phyloP scores from a whole-genome alignment of 1,140 invertebrate species.

The Aleiodes sp. region DNA sequence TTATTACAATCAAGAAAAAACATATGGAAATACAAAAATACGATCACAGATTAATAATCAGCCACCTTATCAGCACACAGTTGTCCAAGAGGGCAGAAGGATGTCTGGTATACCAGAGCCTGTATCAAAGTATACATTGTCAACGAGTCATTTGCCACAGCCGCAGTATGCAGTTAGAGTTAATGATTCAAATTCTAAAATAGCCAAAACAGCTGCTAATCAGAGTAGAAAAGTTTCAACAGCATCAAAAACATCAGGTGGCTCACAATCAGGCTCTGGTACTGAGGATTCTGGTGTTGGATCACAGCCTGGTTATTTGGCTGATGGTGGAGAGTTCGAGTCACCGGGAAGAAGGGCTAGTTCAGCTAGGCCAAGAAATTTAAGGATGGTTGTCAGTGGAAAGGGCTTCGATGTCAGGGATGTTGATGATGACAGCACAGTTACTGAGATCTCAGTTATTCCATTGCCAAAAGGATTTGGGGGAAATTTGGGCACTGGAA shows the following conservation, averaged over 20 bases:
- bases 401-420: conserved; percentile 72
- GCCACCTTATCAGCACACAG: not conserved
- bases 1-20: not conserved
- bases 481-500: conserved; percentile 53
- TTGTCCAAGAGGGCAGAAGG: not conserved
- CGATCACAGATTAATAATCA: conserved; percentile 30
- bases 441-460: conserved; percentile 69
- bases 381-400: conserved; percentile 69
- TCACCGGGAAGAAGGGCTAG: conserved; percentile 49
- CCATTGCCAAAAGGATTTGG: conserved; percentile 65
- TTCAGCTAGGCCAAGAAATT: conserved; percentile 64
- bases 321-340: conserved; percentile 52
- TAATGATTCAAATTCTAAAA: conserved; percentile 71
- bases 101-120: conserved; percentile 49
- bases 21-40: not conserved
- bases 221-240: conserved; percentile 65
- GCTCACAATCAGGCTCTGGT: conserved; percentile 65
- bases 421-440: conserved; percentile 68
- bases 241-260: conserved; percentile 46
- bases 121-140: conserved; percentile 74
- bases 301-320: conserved; percentile 64
- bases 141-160: conserved; percentile 75
- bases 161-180: conserved; percentile 76
- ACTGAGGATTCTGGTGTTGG: conserved; percentile 73
- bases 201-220: conserved; percentile 77